Conservation (phyloP, 1,140 invertebrate species). For the Chelonus insularis region DNA sequence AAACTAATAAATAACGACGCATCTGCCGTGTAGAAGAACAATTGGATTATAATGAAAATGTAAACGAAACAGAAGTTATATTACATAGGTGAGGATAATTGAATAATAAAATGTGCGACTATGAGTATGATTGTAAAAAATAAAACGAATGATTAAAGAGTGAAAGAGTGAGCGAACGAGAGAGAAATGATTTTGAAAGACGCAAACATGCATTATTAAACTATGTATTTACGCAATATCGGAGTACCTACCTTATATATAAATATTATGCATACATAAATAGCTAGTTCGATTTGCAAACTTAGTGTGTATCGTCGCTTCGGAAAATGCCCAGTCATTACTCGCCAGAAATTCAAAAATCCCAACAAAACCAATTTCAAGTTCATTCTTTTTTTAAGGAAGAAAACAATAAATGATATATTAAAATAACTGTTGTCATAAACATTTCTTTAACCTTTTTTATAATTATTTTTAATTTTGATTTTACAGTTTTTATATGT, state of each 20-base stretch:
- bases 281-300: constrained; percentile 57
- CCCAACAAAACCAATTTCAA: constrained; percentile 51
- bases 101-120: constrained; percentile 20
- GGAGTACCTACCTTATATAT: constrained; percentile 50
- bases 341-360: constrained; percentile 52
- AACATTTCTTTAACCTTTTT: no score
- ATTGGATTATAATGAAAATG: constrained; percentile 6
- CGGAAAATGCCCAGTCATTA: constrained; percentile 56
- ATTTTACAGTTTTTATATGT: no score
- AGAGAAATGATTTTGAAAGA: constrained; percentile 30
- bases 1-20: constrained; percentile 18
- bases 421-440: no score
- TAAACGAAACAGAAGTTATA: not conserved
- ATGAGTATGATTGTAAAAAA: constrained; percentile 21
- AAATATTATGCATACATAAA: constrained; percentile 52
- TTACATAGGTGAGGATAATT: constrained; percentile 9
- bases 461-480: no score
- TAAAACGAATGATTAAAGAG: constrained; percentile 23
- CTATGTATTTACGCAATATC: constrained; percentile 52
- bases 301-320: constrained; percentile 57
- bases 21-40: constrained; percentile 13
- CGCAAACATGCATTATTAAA: constrained; percentile 51
- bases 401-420: constrained; percentile 51
- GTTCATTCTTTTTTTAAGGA: constrained; percentile 59
- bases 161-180: constrained; percentile 5